A percentile compares a stretch with the other conserved stretches of the same genome.
These are phyloP conservation scores for Malurus cyaneus DNA, from an alignment of 2,113 vertebrate species.

Conservation along the genomic window DNA sequence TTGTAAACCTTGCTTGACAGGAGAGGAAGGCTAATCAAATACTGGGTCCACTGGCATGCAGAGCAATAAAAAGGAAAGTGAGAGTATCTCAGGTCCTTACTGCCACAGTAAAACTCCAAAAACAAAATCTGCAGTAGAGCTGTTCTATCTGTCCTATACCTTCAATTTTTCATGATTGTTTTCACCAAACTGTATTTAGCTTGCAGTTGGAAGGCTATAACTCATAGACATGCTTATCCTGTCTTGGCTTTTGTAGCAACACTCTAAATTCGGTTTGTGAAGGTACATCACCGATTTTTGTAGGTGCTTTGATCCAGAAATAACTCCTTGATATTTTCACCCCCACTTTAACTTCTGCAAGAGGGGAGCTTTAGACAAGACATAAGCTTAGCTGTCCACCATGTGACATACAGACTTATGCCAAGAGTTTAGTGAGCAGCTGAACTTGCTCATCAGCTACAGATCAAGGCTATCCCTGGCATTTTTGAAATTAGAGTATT, in stretches of 20 bases:
- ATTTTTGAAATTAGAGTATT: background rate
- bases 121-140: background rate
- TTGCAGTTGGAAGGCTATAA: background rate
- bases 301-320: background rate
- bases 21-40: background rate
- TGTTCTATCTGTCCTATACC: background rate
- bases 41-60: background rate
- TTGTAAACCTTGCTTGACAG: background rate
- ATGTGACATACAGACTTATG: background rate
- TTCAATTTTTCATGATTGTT: background rate
- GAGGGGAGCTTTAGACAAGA: background rate
- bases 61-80: background rate
- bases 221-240: background rate
- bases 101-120: background rate
- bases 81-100: background rate
- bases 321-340: background rate
- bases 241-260: background rate
- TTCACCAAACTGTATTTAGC: background rate
- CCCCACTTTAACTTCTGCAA: background rate
- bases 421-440: background rate
- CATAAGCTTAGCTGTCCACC: background rate
- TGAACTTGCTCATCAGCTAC: background rate
- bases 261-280: background rate
- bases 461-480: background rate
- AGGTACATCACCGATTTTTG: background rate